These are phyloP conservation scores for Drosophila nannoptera DNA, from an alignment of 1,140 invertebrate genomes.

Conservation along the genomic window DNA sequence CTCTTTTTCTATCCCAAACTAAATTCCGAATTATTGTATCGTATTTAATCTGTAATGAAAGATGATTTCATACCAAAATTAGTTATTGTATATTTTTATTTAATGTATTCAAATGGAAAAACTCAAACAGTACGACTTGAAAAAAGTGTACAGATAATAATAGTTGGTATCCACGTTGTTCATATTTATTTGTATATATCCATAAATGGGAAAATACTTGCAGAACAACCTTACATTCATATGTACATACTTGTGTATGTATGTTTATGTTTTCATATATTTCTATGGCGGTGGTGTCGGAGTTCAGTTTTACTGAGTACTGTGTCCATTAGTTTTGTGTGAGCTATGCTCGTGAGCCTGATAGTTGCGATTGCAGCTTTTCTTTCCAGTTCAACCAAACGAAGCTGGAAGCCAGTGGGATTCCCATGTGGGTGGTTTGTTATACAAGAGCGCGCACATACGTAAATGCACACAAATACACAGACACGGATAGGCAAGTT, in stretches of 20 bases:
- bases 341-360: constrained; percentile 2
- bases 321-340: constrained; percentile 27
- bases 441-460: not conserved
- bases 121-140: too few relatives aligned
- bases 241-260: constrained; percentile 22
- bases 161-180: too few relatives aligned
- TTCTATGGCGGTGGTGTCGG: constrained; percentile 8
- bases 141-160: too few relatives aligned
- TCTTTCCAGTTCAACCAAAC: constrained; percentile 14
- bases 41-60: constrained; percentile 1
- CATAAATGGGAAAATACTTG: not conserved
- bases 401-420: not conserved
- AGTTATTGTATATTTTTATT: not conserved
- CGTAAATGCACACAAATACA: not conserved
- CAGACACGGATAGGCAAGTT: too few relatives aligned
- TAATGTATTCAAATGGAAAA: too few relatives aligned
- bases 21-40: too few relatives aligned
- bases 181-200: not conserved
- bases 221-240: not conserved
- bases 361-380: constrained; percentile 19
- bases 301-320: constrained; percentile 6
- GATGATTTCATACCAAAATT: not conserved
- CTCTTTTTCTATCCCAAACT: not conserved
- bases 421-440: constrained; percentile 10
- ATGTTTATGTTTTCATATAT: not conserved